These are phyloP conservation scores for Drosophila rellima DNA, from an alignment of 2,888 invertebrate species.

Conservation along the genomic window DNA sequence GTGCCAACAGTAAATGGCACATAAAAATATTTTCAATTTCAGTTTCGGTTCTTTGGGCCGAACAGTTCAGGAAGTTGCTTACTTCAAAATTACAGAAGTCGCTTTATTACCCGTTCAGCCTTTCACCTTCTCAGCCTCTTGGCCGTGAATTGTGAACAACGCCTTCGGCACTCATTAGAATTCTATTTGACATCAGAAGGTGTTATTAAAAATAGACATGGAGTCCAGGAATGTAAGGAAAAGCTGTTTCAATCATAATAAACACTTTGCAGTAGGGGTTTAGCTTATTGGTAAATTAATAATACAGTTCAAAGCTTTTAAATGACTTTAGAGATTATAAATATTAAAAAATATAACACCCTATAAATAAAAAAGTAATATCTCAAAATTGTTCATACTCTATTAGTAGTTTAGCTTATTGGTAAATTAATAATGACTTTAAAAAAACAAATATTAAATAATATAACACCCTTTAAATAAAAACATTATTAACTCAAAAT, in stretches of 20 bases:
- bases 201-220: slow-evolving; percentile 2
- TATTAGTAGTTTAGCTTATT: too few relatives aligned
- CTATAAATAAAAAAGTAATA: too few relatives aligned
- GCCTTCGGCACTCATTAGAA: slow-evolving; percentile 34
- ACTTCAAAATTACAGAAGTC: slow-evolving; percentile 39
- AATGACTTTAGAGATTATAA: too few relatives aligned
- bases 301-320: too few relatives aligned
- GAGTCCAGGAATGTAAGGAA: not conserved
- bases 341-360: too few relatives aligned
- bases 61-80: slow-evolving; percentile 43
- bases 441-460: too few relatives aligned
- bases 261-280: not conserved
- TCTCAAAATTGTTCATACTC: too few relatives aligned
- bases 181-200: slow-evolving; percentile 17
- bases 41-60: slow-evolving; percentile 26
- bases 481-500: too few relatives aligned
- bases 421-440: too few relatives aligned
- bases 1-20: slow-evolving; percentile 47
- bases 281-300: not conserved
- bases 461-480: too few relatives aligned
- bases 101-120: slow-evolving; percentile 38
- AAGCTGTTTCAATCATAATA: not conserved
- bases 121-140: slow-evolving; percentile 3
- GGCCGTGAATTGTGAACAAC: slow-evolving; percentile 1
- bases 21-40: slow-evolving; percentile 66